phyloP scores from a whole-genome alignment of 1,140 invertebrate genomes.

The Stegodyphus dumicola region DNA sequence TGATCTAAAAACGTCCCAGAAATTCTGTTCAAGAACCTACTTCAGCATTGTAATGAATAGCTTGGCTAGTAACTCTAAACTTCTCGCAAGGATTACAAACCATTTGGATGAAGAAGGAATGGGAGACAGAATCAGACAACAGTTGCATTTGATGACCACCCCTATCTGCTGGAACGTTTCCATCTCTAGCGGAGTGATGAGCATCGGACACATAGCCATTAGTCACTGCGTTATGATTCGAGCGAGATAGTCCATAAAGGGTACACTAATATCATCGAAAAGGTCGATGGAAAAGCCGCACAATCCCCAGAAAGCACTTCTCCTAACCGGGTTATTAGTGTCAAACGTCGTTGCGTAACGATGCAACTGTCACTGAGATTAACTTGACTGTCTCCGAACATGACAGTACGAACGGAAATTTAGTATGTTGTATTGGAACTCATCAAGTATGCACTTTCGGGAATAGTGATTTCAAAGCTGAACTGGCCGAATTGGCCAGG shows the following conservation, averaged over 20 bases:
- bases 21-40: too few species aligned
- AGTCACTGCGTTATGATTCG: slow-evolving; percentile 45
- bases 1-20: too few species aligned
- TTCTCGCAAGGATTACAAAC: too few species aligned
- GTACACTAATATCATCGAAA: slow-evolving; percentile 50
- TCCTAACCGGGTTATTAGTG: slow-evolving; percentile 58
- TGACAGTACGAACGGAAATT: slow-evolving; percentile 25
- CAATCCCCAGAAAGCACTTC: slow-evolving; percentile 23
- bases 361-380: slow-evolving; percentile 47
- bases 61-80: too few species aligned
- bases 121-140: too few species aligned
- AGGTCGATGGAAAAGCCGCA: slow-evolving; percentile 20
- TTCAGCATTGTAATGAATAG: too few species aligned
- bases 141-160: too few species aligned
- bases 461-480: not conserved
- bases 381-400: slow-evolving; percentile 57
- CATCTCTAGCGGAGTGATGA: slow-evolving; percentile 11
- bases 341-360: slow-evolving; percentile 53
- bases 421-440: slow-evolving; percentile 17
- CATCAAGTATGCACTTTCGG: slow-evolving; percentile 40
- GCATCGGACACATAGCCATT: slow-evolving; percentile 38
- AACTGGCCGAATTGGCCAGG: slow-evolving; percentile 4
- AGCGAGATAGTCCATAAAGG: slow-evolving; percentile 52
- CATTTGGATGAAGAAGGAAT: too few species aligned
- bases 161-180: too few species aligned